Evolutionary conservation across 2,113 vertebrate species (phyloP).

Genomic region (Erythrolamprus reginae): DNA sequence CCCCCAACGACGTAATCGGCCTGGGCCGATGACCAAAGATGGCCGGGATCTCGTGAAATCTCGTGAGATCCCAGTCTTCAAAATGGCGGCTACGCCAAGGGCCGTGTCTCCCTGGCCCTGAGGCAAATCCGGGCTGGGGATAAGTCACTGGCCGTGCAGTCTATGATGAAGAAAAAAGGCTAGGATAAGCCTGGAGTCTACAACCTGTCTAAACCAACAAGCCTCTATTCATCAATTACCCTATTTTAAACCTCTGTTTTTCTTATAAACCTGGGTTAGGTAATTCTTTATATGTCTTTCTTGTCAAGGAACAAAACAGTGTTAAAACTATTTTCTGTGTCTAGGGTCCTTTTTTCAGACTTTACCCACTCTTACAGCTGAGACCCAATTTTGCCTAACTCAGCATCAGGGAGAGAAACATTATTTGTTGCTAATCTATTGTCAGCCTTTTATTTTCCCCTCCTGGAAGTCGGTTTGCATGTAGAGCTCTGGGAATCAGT

Average conservation of each 20-base stretch:
- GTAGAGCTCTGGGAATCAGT: neutral
- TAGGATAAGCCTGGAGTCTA: neutral
- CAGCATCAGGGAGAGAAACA: neutral
- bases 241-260: neutral
- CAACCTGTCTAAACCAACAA: neutral
- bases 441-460: neutral
- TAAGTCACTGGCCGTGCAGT: too few relatives aligned
- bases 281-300: neutral
- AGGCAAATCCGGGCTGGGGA: too few relatives aligned
- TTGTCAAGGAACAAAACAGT: neutral
- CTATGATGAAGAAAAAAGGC: neutral
- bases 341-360: neutral
- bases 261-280: neutral
- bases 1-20: too few relatives aligned
- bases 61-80: too few relatives aligned
- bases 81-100: too few relatives aligned
- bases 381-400: neutral
- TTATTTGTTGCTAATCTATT: neutral
- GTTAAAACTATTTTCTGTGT: neutral
- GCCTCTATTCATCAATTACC: neutral
- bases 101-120: too few relatives aligned
- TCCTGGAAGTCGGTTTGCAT: neutral
- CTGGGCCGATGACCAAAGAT: too few relatives aligned
- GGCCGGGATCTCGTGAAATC: too few relatives aligned
- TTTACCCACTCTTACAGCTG: neutral